phyloP scores from a whole-genome alignment of 2,888 invertebrate species.

The Morinoia aosen region DNA sequence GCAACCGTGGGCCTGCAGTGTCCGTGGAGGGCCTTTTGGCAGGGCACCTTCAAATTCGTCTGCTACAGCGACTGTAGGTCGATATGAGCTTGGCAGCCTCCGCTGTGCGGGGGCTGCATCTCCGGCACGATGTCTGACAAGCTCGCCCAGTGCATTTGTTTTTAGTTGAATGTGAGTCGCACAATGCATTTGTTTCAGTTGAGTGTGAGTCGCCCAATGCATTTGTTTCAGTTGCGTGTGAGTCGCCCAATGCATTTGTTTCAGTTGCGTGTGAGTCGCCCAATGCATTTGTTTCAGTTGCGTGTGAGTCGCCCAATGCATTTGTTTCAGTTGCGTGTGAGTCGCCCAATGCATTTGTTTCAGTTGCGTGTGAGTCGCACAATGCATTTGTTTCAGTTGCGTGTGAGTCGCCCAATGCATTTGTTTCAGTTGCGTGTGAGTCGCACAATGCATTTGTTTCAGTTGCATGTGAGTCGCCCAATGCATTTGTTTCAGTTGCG shows the following conservation, averaged over 20 bases:
- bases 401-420: too few species aligned
- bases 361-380: too few species aligned
- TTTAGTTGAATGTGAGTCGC: background rate
- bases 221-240: too few species aligned
- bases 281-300: background rate
- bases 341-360: background rate
- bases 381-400: too few species aligned
- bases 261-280: background rate
- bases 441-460: too few species aligned
- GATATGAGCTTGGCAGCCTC: background rate
- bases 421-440: too few species aligned
- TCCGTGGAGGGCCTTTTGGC: background rate
- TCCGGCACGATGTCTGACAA: background rate
- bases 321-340: background rate
- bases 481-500: too few species aligned
- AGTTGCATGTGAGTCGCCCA: too few species aligned
- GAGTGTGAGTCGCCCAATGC: too few species aligned
- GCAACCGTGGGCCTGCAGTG: background rate
- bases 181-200: too few species aligned
- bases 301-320: background rate
- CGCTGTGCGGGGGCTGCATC: background rate
- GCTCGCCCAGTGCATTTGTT: background rate
- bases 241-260: too few species aligned
- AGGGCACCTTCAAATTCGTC: conserved; percentile 30
- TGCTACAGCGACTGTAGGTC: background rate